These are phyloP conservation scores for Porites lutea DNA, from an alignment of 64 coral and sea anemone genomes.

Conservation along the genomic window DNA sequence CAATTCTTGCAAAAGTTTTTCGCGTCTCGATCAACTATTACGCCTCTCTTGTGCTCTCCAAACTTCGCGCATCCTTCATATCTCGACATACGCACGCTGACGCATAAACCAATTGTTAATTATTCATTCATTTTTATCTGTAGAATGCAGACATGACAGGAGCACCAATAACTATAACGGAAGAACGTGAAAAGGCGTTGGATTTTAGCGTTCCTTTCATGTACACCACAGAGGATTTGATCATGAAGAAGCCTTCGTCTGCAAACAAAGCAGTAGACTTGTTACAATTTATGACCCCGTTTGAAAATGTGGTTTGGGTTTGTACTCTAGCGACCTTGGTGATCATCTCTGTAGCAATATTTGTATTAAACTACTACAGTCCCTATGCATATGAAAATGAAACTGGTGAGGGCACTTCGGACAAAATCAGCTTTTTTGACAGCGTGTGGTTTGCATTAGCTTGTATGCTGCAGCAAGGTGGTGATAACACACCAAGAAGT, in stretches of 20 bases:
- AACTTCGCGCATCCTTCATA: too few species aligned
- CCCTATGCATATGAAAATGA: conserved; percentile 56
- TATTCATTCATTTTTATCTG: background rate
- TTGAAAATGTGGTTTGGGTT: conserved; percentile 9
- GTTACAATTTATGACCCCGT: conserved; percentile 50
- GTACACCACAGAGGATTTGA: conserved; percentile 39
- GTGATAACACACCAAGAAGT: conserved; percentile 29
- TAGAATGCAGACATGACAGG: conserved; percentile 55
- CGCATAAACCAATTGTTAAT: too few species aligned
- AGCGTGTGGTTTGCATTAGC: conserved; percentile 49
- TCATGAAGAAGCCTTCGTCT: conserved; percentile 15
- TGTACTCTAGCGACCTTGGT: background rate
- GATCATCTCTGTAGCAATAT: background rate
- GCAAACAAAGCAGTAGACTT: conserved; percentile 9
- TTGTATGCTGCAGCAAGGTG: conserved; percentile 49
- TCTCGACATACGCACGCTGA: background rate
- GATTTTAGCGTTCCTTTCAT: conserved; percentile 43
- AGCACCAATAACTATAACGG: background rate
- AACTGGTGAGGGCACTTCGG: conserved; percentile 9
- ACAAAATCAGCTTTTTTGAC: conserved; percentile 44
- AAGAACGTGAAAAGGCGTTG: conserved; percentile 12
- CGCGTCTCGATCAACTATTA: too few species aligned
- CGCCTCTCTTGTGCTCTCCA: too few species aligned
- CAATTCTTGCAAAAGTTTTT: too few species aligned
- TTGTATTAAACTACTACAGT: conserved; percentile 55